Evolutionary conservation across 2,113 vertebrate genomes (phyloP).

Genomic region (Rhadina sibilatrix): DNA sequence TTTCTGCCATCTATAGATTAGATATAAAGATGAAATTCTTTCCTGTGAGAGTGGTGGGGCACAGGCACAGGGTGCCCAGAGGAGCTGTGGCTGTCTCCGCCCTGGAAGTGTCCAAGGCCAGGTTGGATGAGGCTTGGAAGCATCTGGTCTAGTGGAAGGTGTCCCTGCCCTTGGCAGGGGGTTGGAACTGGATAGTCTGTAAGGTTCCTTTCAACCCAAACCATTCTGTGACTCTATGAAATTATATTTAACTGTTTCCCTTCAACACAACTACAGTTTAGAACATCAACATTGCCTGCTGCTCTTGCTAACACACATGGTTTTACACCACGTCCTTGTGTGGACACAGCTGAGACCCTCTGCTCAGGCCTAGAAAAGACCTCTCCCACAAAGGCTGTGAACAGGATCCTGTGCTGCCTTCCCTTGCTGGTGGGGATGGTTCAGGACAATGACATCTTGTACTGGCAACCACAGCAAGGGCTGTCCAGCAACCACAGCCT

Average conservation of each 20-base stretch:
- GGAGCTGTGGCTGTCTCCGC: background rate
- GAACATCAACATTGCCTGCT: background rate
- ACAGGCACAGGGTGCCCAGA: background rate
- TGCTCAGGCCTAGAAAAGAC: background rate
- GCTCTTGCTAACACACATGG: background rate
- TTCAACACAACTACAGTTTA: background rate
- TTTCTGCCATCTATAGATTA: background rate
- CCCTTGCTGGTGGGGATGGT: background rate
- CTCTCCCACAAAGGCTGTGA: background rate
- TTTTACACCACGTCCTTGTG: background rate
- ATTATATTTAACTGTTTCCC: background rate
- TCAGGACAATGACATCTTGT: accelerated
- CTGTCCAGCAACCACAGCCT: background rate
- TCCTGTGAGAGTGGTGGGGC: background rate
- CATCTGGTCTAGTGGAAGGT: background rate
- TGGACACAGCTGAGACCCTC: background rate
- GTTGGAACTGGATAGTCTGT: no score
- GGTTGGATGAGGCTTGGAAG: background rate
- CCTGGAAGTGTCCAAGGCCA: background rate
- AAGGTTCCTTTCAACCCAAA: background rate
- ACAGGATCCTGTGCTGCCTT: background rate
- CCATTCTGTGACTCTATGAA: background rate
- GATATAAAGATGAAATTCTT: background rate
- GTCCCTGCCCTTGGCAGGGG: background rate
- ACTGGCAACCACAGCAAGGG: background rate